Percentiles rank a stretch among this genome's conserved stretches.
These are phyloP conservation scores for Drosophila paramelanica DNA, from an alignment of 2,888 invertebrate species.

Conservation along the genomic window DNA sequence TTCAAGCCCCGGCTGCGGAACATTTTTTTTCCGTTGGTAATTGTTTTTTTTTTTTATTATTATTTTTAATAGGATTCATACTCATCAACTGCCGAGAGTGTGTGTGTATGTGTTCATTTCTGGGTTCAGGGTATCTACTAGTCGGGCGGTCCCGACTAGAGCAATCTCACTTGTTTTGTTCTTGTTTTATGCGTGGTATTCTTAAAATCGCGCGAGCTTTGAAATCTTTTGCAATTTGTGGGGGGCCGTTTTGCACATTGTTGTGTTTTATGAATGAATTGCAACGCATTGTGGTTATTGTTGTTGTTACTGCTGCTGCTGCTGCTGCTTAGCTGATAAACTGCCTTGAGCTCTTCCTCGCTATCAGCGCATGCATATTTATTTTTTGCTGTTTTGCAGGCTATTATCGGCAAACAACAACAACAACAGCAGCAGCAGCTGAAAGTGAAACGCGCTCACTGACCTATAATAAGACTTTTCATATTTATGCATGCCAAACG, in stretches of 20 bases:
- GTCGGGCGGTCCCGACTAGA: no score
- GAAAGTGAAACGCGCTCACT: slow-evolving; percentile 76
- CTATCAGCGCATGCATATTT: slow-evolving; percentile 31
- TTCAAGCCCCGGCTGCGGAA: no score
- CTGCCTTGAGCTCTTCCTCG: slow-evolving; percentile 56
- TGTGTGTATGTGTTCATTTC: no score
- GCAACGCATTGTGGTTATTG: slow-evolving; percentile 34
- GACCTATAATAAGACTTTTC: slow-evolving; percentile 75
- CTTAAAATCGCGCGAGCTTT: slow-evolving; percentile 23
- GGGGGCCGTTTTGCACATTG: slow-evolving; percentile 39
- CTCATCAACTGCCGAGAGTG: no score
- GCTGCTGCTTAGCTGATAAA: slow-evolving; percentile 62
- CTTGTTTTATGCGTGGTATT: slow-evolving; percentile 30
- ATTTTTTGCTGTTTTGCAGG: slow-evolving; percentile 38
- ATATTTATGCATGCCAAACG: slow-evolving; percentile 41
- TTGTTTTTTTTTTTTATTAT: no score
- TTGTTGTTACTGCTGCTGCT: slow-evolving; percentile 22
- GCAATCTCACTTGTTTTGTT: no score
- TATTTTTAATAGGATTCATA: no score
- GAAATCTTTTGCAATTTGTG: slow-evolving; percentile 11
- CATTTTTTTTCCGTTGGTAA: no score
- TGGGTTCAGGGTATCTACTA: no score
- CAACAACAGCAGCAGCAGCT: slow-evolving; percentile 37
- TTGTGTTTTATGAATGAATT: slow-evolving; percentile 70
- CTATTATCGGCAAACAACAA: slow-evolving; percentile 44